Conservation (phyloP, 2,113 vertebrate genomes). For the Enhydra lutris region DNA sequence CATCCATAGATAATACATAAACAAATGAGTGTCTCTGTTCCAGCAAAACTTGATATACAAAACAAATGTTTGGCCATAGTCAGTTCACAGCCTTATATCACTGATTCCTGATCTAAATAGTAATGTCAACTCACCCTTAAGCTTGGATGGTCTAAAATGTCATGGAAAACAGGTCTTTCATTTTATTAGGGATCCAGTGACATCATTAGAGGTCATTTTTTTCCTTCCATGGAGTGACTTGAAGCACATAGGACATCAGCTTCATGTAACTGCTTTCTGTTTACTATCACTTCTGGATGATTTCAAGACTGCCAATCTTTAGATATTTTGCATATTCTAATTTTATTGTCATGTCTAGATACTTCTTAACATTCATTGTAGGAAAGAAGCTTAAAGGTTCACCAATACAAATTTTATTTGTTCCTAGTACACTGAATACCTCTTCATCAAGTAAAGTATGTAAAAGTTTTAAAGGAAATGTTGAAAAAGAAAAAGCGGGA, state of each 20-base stretch:
- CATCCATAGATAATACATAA: neutral
- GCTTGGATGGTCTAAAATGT: neutral
- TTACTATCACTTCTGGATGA: neutral
- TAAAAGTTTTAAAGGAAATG: neutral
- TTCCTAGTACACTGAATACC: neutral
- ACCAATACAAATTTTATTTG: neutral
- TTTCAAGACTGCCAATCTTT: neutral
- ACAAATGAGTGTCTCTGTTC: neutral
- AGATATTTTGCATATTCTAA: neutral
- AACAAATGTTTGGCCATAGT: neutral
- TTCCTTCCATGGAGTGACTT: neutral
- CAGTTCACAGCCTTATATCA: neutral
- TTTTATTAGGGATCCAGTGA: neutral
- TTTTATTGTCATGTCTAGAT: neutral
- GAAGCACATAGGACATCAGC: neutral
- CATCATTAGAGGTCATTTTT: neutral
- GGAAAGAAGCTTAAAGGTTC: neutral
- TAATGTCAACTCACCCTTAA: neutral
- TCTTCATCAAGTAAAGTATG: neutral
- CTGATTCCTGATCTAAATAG: neutral
- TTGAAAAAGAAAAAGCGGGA: too few relatives aligned
- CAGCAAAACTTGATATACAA: neutral
- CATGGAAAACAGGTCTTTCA: neutral
- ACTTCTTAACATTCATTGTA: neutral
- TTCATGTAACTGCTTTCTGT: slow-evolving; percentile 2